Conservation (phyloP, 2,888 invertebrate genomes). For the Calameuta idolon region DNA sequence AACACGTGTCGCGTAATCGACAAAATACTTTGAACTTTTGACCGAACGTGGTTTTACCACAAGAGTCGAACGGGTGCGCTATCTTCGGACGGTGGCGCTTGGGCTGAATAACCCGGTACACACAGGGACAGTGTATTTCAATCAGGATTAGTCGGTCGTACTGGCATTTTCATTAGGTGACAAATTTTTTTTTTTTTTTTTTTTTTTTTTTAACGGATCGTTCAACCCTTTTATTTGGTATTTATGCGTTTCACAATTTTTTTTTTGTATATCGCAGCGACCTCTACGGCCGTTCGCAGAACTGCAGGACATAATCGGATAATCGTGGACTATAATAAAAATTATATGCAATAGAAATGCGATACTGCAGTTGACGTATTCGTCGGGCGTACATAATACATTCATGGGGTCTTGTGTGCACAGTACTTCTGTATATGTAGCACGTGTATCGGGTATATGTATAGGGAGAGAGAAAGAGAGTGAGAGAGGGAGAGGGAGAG, state of each 20-base stretch:
- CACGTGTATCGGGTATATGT: conserved; percentile 7
- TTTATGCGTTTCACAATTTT: neutral
- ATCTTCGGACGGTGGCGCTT: too few species aligned
- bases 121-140: neutral
- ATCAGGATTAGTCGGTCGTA: too few species aligned
- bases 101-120: neutral
- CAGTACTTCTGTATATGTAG: neutral
- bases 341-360: conserved; percentile 44
- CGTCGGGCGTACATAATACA: conserved; percentile 58
- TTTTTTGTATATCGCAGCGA: neutral
- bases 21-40: neutral
- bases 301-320: neutral
- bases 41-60: too few species aligned
- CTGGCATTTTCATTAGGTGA: neutral
- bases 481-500: conserved; percentile 4
- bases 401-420: conserved; percentile 43
- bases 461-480: conserved; percentile 3
- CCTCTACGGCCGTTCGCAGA: neutral
- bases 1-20: neutral
- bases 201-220: neutral
- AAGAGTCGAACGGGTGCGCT: too few species aligned
- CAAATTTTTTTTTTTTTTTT: neutral
- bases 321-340: conserved; percentile 30
- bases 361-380: conserved; percentile 62
- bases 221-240: neutral